Base-by-base conservation (phyloP, 2,888 invertebrate genomes). In the Macrosoma leucophasiata region DNA sequence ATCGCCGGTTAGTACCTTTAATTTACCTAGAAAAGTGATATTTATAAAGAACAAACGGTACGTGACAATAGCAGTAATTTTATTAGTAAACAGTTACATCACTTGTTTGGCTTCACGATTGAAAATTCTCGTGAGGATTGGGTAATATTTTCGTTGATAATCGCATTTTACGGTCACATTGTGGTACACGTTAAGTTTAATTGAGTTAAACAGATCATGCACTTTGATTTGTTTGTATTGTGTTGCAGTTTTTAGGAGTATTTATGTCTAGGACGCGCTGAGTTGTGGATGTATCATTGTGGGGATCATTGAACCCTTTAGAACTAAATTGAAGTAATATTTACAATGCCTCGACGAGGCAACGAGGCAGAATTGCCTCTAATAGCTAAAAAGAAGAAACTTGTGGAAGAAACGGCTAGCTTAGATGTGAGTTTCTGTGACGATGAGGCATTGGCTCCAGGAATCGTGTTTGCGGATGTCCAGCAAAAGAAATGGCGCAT, bases 401-500 rank as follows among this genome's bases (percentile, higher is more conserved):
- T 68, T 6, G 58, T 62, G 3, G 67, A 70, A 35, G 57, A 58
- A 10, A 39, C 53, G 11, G 51, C 62, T 1, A 76, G 71, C 43
- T 50, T 79, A 23, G 79, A 84, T 34, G 60, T 62, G 7, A 81
- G 78, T 58, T 75, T 77, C 46, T 66, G 43, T 48, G 78, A 84
- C 35, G 81, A 84, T 40, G 76, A 82, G 36, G 88, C 87, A 17
- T 61, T 88, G 12, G 72, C 87, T 4, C 81, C 86, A 10, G 96
- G 95, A 1, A 91, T 93, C 58, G 85, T 95, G 32, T 81, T 97
- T 39, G 90, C 89, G 29, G 97, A 97, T 78, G 85, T 94, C 24
- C 86, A 87, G 14, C 90, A 91, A 52, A 93, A 92, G 58, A 87
- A 91, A 63, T 98, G 97, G 97, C 90, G 89, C 50, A 82, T 97